Base-by-base conservation (phyloP, 2,797 vertebrate species). In the Halcyon smyrnensis region DNA sequence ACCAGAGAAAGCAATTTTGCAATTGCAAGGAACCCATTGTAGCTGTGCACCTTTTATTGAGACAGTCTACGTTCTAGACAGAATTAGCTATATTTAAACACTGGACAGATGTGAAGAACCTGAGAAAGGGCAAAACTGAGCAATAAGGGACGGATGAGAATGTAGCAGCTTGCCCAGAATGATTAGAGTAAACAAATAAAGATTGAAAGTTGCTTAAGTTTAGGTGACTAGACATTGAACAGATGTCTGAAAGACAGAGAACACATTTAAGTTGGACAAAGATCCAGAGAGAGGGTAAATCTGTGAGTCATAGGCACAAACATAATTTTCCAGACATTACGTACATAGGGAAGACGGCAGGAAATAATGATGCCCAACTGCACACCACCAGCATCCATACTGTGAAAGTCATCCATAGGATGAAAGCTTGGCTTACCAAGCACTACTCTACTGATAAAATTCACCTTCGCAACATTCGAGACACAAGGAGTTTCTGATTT, bases 111-210 rank as follows among this genome's bases (percentile, higher is more conserved):
- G 41, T 46, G 45, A 83, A 79, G 36, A 68, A 36, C 8, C 39
- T n/a, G 34, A 89, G 25, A 80, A 73, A 82, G n/a, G 5, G 12
- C 11, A 81, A 75, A 91, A 57, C 0, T 69, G n/a, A 84, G 20
- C 71, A 79, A 9, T 37, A 74, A 70, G 8, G 5, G 16, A 48
- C 56, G 20, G 32, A 84, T 70, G 4, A 90, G 36, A 77, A 77
- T 8, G 24, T 2, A 63, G 36, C 1, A 2, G 15, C 25, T 85
- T 85, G 32, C 17, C 23, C 53, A 68, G 45, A 89, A 68, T 24
- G 30, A 89, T 57, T n/a, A 78, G 37, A 88, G 56, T n/a, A 82
- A 87, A 87, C 8, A 91, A 95, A 69, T 19, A 25, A 78, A 70
- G 46, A 74, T 39, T 79, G 67, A 77, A 83, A 48, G 32, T 50